phyloP scores from a whole-genome alignment of 2,113 vertebrate species.

The Stegastes partitus region DNA sequence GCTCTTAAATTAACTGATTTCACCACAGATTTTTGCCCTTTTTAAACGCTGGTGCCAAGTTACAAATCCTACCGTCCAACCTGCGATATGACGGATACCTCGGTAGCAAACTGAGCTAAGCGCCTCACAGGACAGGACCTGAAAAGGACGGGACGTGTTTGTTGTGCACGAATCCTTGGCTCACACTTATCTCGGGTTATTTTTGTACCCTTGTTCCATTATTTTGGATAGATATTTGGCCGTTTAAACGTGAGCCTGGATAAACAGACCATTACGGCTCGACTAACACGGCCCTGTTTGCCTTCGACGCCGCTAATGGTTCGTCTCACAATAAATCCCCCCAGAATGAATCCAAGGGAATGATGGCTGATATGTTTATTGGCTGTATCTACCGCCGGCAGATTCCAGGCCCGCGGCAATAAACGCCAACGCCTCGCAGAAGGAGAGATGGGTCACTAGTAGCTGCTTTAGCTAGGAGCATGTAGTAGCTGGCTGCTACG shows the following conservation, averaged over 20 bases:
- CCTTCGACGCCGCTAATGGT: conserved; percentile 54
- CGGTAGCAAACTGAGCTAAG: conserved; percentile 7
- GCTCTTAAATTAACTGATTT: too few species aligned
- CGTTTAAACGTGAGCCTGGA: conserved; percentile 69
- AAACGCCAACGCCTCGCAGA: conserved; percentile 72
- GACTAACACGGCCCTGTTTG: conserved; percentile 67
- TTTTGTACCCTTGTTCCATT: conserved; percentile 57
- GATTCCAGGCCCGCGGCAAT: conserved; percentile 74
- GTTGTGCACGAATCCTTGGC: conserved; percentile 55
- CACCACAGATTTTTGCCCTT: too few species aligned
- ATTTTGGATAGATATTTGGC: conserved; percentile 65
- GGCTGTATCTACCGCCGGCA: conserved; percentile 81
- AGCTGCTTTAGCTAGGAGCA: conserved; percentile 44
- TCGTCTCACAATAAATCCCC: conserved; percentile 76
- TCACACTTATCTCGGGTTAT: conserved; percentile 51
- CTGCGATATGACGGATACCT: neutral
- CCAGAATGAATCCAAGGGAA: conserved; percentile 60
- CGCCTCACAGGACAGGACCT: conserved; percentile 26
- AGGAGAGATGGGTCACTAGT: conserved; percentile 43
- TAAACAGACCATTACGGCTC: conserved; percentile 76
- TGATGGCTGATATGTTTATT: conserved; percentile 82
- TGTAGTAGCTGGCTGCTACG: conserved; percentile 65
- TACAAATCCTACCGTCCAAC: neutral
- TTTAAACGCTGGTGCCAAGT: neutral
- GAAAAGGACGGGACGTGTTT: conserved; percentile 59